Evolutionary conservation across 2,888 invertebrate species (phyloP).

Genomic region (Helicoverpa assulta): DNA sequence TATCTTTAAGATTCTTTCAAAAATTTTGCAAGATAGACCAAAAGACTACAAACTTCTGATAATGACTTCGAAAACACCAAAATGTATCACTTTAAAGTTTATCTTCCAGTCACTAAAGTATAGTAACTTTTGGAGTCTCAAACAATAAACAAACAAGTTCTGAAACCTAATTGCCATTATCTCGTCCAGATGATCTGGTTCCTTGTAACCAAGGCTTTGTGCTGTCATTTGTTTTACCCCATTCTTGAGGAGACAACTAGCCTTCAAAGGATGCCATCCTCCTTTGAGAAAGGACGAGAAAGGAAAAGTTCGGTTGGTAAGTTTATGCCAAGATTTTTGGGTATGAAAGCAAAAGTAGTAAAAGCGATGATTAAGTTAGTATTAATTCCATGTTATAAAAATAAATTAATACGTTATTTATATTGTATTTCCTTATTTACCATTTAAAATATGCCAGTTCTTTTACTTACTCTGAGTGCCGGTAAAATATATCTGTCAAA

Average conservation of each 20-base stretch:
- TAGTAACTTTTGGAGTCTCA: not conserved
- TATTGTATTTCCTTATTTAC: no score
- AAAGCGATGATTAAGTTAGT: no score
- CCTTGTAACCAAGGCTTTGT: constrained; percentile 30
- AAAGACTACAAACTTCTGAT: not conserved
- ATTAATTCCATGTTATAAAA: no score
- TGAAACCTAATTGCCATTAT: constrained; percentile 59
- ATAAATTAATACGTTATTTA: no score
- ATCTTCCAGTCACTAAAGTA: not conserved
- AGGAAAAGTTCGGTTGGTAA: not conserved
- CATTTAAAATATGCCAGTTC: no score
- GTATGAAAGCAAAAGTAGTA: no score
- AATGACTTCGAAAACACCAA: not conserved
- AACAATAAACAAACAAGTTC: constrained; percentile 22
- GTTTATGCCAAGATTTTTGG: not conserved
- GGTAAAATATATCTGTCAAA: no score
- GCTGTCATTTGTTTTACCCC: constrained; percentile 22
- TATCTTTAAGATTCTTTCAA: no score
- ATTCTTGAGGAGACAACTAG: constrained; percentile 6
- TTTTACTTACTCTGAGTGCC: no score
- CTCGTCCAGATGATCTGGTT: constrained; percentile 55
- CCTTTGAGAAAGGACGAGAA: not conserved
- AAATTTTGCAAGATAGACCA: not conserved
- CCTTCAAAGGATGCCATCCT: constrained; percentile 1
- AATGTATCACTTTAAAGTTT: not conserved